These are phyloP conservation scores for Pluvianellus socialis DNA, from an alignment of 2,113 vertebrate genomes.

Conservation along the genomic window DNA sequence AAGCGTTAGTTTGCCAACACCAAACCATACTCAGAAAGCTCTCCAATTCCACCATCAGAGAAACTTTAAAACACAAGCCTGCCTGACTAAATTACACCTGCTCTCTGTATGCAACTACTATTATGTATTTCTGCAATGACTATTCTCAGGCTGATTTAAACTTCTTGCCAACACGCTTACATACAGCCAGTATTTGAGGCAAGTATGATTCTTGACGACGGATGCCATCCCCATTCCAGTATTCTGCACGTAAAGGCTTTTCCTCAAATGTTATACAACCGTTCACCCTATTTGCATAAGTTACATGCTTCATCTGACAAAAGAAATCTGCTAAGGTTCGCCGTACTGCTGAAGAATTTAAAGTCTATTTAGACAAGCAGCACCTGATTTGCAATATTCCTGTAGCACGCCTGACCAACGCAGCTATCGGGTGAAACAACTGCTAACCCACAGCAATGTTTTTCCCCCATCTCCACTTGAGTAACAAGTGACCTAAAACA, in stretches of 20 bases:
- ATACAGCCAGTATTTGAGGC: not conserved
- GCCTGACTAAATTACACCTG: constrained; percentile 23
- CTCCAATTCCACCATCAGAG: not conserved
- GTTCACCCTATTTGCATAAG: not conserved
- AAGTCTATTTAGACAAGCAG: not conserved
- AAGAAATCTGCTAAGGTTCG: not conserved
- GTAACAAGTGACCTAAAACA: not conserved
- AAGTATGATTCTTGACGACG: not conserved
- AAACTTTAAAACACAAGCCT: not conserved
- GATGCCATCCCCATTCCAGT: not conserved
- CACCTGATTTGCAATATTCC: not conserved
- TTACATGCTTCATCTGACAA: not conserved
- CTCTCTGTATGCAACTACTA: not conserved
- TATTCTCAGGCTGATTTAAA: not conserved
- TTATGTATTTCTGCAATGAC: not conserved
- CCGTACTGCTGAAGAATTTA: not conserved
- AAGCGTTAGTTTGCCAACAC: not conserved
- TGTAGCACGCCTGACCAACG: not conserved
- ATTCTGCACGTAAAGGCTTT: not conserved
- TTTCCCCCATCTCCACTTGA: not conserved
- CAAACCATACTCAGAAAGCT: not conserved
- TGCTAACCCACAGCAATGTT: not conserved
- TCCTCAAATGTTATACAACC: not conserved
- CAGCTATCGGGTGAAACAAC: fast-evolving
- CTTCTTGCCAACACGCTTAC: not conserved